Conservation (phyloP, 1,140 invertebrate genomes). For the Pseudachorutes palmiensis region DNA sequence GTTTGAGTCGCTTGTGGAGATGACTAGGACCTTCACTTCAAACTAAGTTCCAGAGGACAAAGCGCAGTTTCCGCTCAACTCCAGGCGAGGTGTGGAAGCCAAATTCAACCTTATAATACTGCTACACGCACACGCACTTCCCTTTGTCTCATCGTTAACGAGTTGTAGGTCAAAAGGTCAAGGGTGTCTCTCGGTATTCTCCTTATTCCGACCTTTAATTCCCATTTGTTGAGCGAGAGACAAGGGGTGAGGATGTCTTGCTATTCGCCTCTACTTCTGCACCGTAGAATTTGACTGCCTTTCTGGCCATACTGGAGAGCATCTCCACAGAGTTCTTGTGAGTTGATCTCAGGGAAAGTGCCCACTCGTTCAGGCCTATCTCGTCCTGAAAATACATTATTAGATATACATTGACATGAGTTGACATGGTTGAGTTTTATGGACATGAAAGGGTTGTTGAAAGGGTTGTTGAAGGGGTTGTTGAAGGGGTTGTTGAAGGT, state of each 20-base stretch:
- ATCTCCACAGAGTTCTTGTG: constrained; percentile 88
- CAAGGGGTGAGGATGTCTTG: constrained; percentile 27
- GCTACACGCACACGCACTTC: too few species aligned
- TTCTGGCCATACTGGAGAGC: constrained; percentile 85
- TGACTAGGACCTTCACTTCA: background rate
- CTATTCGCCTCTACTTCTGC: constrained; percentile 51
- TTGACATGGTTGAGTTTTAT: too few species aligned
- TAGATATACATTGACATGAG: constrained; percentile 19
- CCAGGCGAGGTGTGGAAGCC: too few species aligned
- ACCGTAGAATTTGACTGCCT: constrained; percentile 93
- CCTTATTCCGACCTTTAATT: too few species aligned
- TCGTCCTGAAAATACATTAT: constrained; percentile 62
- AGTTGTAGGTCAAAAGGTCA: background rate
- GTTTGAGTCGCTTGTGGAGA: too few species aligned
- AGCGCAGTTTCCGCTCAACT: too few species aligned
- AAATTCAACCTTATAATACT: too few species aligned
- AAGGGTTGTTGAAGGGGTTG: too few species aligned
- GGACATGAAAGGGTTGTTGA: too few species aligned
- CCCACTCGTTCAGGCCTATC: constrained; percentile 92
- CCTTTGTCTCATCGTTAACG: background rate
- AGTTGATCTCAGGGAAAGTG: constrained; percentile 74
- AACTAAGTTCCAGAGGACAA: too few species aligned
- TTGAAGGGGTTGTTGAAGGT: too few species aligned
- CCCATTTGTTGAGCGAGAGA: constrained; percentile 37
- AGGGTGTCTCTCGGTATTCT: background rate